Evolutionary conservation across 2,888 invertebrate species (phyloP).

Genomic region (Nomada ferruginata): DNA sequence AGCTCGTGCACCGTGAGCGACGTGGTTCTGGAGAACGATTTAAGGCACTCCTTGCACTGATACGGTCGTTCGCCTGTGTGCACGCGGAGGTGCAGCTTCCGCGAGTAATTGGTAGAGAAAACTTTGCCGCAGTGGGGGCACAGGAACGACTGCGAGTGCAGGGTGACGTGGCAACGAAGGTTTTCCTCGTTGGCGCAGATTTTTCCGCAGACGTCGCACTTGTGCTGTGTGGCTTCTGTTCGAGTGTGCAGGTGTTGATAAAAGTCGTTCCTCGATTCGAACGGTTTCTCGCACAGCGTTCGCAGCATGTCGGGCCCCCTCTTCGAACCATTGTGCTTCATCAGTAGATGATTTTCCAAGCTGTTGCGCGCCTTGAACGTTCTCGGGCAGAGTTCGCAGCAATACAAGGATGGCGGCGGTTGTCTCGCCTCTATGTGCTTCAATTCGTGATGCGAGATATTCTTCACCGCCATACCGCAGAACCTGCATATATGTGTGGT

Average conservation of each 20-base stretch:
- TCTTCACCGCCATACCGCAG: constrained; percentile 67
- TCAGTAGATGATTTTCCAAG: constrained; percentile 66
- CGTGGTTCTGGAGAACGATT: constrained; percentile 65
- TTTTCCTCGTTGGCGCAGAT: constrained; percentile 65
- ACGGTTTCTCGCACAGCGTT: constrained; percentile 69
- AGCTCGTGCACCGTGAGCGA: constrained; percentile 73
- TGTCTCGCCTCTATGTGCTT: constrained; percentile 58
- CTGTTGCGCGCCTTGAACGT: constrained; percentile 62
- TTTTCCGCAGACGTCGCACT: constrained; percentile 62
- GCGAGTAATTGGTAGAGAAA: constrained; percentile 54
- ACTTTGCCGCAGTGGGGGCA: constrained; percentile 69
- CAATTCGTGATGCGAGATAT: constrained; percentile 67
- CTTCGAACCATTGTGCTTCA: constrained; percentile 63
- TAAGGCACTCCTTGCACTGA: constrained; percentile 75
- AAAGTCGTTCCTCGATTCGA: constrained; percentile 70
- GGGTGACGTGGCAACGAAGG: constrained; percentile 69
- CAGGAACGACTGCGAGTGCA: constrained; percentile 61
- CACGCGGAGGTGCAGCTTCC: constrained; percentile 79
- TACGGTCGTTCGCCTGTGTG: constrained; percentile 83
- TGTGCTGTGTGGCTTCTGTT: not conserved
- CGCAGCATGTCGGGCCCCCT: constrained; percentile 64
- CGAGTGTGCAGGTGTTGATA: constrained; percentile 71
- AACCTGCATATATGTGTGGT: constrained; percentile 64
- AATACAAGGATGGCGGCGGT: constrained; percentile 25
- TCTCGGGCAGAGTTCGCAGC: constrained; percentile 63